These are phyloP conservation scores for Rattus norvegicus DNA, from an alignment of 2,113 vertebrate species.

Conservation along the genomic window GRCr8 NC_086022.1:81043001-81043500, in stretches of 20 bases:
- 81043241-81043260: conserved; percentile 26
- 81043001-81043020: background rate
- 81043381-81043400: conserved; percentile 81
- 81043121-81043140: conserved; percentile 57
- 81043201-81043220: conserved; percentile 27
- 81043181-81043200: conserved; percentile 64
- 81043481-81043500: background rate
- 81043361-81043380: conserved; percentile 69
- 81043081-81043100: fast-evolving
- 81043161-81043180: conserved; percentile 67
- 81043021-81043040: background rate
- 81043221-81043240: conserved; percentile 18
- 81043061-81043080: too few species aligned
- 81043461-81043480: background rate
- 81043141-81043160: conserved; percentile 79
- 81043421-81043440: background rate
- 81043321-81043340: conserved; percentile 67
- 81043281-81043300: background rate
- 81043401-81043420: conserved; percentile 30
- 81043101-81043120: background rate
- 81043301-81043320: conserved; percentile 38
- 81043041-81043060: background rate
- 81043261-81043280: background rate
- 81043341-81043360: conserved; percentile 68
- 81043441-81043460: background rate